These are phyloP conservation scores for Copsychus sechellarum DNA, from an alignment of 2,113 vertebrate species.

Conservation along the genomic window DNA sequence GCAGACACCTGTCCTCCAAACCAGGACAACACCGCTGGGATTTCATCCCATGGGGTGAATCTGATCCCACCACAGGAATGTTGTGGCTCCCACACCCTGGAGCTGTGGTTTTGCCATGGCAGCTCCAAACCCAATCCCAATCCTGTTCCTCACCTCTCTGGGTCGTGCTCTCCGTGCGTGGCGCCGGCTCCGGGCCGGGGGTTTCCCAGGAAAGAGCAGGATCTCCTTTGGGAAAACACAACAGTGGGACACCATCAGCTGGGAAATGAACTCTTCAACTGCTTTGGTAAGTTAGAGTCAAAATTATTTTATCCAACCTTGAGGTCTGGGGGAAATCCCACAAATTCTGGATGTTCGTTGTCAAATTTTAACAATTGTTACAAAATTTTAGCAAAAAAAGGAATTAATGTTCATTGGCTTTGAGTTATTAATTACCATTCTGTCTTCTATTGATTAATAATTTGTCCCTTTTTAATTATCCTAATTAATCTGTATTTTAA, in stretches of 20 bases:
- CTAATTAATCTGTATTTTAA: background rate
- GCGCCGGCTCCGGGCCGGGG: accelerated
- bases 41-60: accelerated
- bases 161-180: accelerated
- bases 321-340: background rate
- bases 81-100: background rate
- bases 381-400: too few species aligned
- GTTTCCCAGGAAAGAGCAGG: background rate
- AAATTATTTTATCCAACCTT: accelerated
- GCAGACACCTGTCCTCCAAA: too few species aligned
- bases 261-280: background rate
- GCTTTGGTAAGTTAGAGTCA: accelerated
- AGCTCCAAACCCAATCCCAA: background rate
- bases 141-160: background rate
- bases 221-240: background rate
- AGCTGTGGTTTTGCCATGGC: accelerated
- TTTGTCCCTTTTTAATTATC: background rate
- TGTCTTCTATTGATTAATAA: background rate
- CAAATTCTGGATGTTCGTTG: background rate
- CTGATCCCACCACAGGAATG: accelerated
- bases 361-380: background rate
- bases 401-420: background rate
- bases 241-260: background rate
- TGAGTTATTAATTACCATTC: background rate
- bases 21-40: background rate